A percentile compares a stretch with the other conserved stretches of the same genome.
Evolutionary conservation across 92 coral and sea anemone genomes (phyloP).

Genomic region (Isaurus tuberculatus): DNA sequence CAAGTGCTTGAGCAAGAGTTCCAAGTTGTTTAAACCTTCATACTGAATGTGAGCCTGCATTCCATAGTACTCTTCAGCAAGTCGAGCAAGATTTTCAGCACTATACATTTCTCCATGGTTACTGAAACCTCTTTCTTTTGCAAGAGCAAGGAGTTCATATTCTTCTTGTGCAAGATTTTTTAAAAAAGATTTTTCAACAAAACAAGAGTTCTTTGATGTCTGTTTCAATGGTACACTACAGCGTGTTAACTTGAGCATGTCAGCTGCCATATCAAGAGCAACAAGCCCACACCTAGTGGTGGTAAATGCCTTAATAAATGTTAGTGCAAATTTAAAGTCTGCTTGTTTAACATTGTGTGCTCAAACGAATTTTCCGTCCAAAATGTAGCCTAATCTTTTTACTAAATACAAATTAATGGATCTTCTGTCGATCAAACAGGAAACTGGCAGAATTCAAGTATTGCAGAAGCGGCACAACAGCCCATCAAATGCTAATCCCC

Average conservation of each 20-base stretch:
- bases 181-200: neutral
- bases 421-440: too few species aligned
- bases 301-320: too few species aligned
- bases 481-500: too few species aligned
- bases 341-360: too few species aligned
- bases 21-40: conserved; percentile 64
- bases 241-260: conserved; percentile 51
- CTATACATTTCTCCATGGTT: conserved; percentile 92
- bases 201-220: neutral
- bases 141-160: conserved; percentile 63
- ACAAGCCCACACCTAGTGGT: conserved; percentile 88
- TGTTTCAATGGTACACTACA: neutral
- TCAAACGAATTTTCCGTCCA: too few species aligned
- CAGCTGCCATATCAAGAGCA: conserved; percentile 87
- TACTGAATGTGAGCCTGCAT: conserved; percentile 53
- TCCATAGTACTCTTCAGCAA: conserved; percentile 79
- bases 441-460: too few species aligned
- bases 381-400: too few species aligned
- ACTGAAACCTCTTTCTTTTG: conserved; percentile 71
- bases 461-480: too few species aligned
- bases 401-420: too few species aligned
- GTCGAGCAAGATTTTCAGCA: conserved; percentile 73
- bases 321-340: too few species aligned
- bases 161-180: conserved; percentile 57
- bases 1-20: conserved; percentile 59